Evolutionary conservation across 2,888 invertebrate genomes (phyloP), one percentile per base, ranked within the genome.

Genomic region (Cataglyphis rosenhaueri): DNA sequence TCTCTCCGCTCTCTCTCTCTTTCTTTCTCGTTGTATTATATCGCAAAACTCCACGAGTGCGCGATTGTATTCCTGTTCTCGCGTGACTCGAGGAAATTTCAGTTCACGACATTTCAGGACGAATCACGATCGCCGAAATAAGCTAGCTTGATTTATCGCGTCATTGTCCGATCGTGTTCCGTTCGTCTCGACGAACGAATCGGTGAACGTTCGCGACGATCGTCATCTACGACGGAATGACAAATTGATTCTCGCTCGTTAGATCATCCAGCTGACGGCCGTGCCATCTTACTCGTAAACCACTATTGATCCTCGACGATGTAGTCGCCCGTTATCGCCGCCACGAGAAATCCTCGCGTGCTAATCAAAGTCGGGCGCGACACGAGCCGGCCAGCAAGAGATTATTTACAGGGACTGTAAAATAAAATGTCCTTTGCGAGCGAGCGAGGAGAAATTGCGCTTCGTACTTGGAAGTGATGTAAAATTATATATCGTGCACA

Each of bases 221-320:
- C 85, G 65, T 32, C 64, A 65, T 44, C 55, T 48, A 76, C 75
- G 61, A 38, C 52, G n/a, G 65, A 55, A 84, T 68, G 86, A 86
- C 55, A 75, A 85, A 88, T 88, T 81, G 88, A 81, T 81, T 78
- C 65, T 61, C 84, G 62, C 41, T 70, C 41, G 70, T 70, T 70
- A 81, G 75, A 85, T 81, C 70, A 83, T 44, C 59, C 74, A 48
- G 29, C 21, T 38, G 35, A n/a, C 65, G 41, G 38, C 68, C 29
- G 55, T 41, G 18, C 35, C 78, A 38, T 70, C 70, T 32, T 71
- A 82, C 81, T 83, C 68, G 84, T 83, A 82, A 82, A 84, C 70
- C 81, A 84, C 65, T 61, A 88, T 85, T 82, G 76, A 86, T 81
- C 64, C 74, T 15, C 12, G 59, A 29, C 75, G 59, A 75, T 35